Conservation (phyloP, 2,888 invertebrate genomes). For the Selenia dentaria region DNA sequence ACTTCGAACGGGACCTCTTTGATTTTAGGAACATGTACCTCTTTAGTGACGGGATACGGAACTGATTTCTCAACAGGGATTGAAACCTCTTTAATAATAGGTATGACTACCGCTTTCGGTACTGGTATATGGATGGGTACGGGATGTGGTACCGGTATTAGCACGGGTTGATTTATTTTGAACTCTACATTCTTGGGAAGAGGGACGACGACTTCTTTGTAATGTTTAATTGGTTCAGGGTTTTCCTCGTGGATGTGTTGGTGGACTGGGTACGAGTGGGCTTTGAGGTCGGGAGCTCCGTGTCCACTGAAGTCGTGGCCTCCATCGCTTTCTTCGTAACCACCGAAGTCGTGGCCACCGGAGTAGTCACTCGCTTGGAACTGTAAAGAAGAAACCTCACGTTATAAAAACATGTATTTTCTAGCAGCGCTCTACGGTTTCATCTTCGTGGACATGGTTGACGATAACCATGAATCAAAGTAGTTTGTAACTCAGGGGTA, state of each 20-base stretch:
- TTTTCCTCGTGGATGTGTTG: conserved; percentile 88
- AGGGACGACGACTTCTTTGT: conserved; percentile 88
- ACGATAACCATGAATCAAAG: no score
- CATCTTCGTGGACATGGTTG: no score
- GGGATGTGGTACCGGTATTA: conserved; percentile 86
- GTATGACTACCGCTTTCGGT: conserved; percentile 87
- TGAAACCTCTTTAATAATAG: conserved; percentile 87
- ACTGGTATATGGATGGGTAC: conserved; percentile 89
- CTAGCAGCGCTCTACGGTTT: no score
- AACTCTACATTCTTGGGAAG: conserved; percentile 86
- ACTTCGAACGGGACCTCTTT: conserved; percentile 89
- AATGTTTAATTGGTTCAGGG: conserved; percentile 87
- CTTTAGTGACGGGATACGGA: conserved; percentile 88
- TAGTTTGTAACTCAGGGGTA: no score
- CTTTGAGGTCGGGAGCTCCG: conserved; percentile 57
- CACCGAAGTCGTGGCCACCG: conserved; percentile 48
- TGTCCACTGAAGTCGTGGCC: conserved; percentile 51
- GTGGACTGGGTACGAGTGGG: conserved; percentile 84
- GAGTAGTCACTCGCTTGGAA: conserved; percentile 68
- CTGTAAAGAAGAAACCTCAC: conserved; percentile 49
- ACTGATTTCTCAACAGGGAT: conserved; percentile 90
- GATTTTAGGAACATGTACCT: conserved; percentile 86
- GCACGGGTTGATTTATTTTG: conserved; percentile 81
- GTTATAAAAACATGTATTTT: no score
- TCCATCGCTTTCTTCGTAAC: conserved; percentile 27